phyloP scores from a whole-genome alignment of 2,797 vertebrate species.

The Pseudomugil gertrudae region DNA sequence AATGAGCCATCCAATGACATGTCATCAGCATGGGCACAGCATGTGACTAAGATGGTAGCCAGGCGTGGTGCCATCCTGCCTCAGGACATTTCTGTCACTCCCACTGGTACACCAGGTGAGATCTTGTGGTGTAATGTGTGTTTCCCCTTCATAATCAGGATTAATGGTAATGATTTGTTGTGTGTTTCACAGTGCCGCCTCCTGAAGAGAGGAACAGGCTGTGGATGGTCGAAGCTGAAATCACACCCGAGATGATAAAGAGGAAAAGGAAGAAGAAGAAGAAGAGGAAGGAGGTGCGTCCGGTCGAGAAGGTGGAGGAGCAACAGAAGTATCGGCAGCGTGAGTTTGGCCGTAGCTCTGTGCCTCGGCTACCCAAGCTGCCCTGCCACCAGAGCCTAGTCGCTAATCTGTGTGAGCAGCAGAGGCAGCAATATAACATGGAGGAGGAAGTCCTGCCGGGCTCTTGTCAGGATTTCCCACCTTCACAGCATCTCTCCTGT shows the following conservation, averaged over 20 bases:
- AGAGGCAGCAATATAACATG: constrained; percentile 67
- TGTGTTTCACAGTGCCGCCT: constrained; percentile 84
- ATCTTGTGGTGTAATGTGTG: neutral
- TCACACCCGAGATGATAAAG: constrained; percentile 90
- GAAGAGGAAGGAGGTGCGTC: constrained; percentile 87
- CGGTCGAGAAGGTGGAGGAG: constrained; percentile 55
- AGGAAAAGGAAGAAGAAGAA: constrained; percentile 90
- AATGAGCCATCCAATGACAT: constrained; percentile 94
- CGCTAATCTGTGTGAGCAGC: constrained; percentile 68
- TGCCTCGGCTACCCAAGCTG: constrained; percentile 91
- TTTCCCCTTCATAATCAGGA: neutral
- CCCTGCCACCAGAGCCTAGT: constrained; percentile 89
- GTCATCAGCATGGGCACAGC: constrained; percentile 96
- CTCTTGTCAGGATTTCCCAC: constrained; percentile 77
- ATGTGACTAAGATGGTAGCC: constrained; percentile 98
- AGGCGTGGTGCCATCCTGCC: constrained; percentile 95
- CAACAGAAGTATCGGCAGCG: constrained; percentile 42
- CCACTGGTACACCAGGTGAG: constrained; percentile 92
- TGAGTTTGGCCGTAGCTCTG: constrained; percentile 76
- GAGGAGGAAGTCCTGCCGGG: constrained; percentile 82
- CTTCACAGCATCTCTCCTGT: constrained; percentile 54
- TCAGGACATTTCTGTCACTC: constrained; percentile 95
- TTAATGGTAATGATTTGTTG: neutral
- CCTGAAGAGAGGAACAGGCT: constrained; percentile 87
- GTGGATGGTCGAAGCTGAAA: constrained; percentile 92